Base-by-base conservation (phyloP, 2,888 invertebrate species). In the Euzophera pinguis region DNA sequence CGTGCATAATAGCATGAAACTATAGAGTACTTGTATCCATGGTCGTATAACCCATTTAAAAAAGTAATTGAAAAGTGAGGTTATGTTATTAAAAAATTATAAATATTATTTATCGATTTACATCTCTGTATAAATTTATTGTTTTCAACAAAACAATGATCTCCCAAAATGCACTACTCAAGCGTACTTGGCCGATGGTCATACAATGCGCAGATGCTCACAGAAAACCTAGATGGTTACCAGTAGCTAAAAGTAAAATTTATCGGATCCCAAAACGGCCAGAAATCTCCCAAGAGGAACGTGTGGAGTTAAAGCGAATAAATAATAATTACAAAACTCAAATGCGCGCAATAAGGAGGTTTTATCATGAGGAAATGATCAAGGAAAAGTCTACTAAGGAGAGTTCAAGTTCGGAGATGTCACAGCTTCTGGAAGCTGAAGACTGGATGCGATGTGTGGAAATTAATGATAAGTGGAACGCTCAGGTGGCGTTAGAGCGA, bases 171-270 rank as follows among this genome's bases (percentile, higher is more conserved):
- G 55, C 51, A 1, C 56, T 86, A 14, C 55, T 86, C n/a, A 83
- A 80, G 58, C 73, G 81, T 12, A 66, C 78, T 17, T 69, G 75
- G 62, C 89, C 88, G 3, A 58, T 81, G 35, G 14, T 88, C 0
- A 60, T 80, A 56, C 90, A 89, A 65, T 69, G 65, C 34, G 87
- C 84, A 0, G 73, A 76, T 54, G 83, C 82, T 9, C 88, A 88
- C 54, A 91, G 95, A 62, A 97, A 97, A 79, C 97, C 97, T 0
- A 86, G 93, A 58, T 96, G 96, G 95, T 53, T 96, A 45, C 95
- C 95, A 1, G 92, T 92, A 10, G 97, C 97, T 0, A 96, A 95
- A 84, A 93, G 92, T 62, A 97, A 97, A 89, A 61, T 95, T 47
- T 97, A 92, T 79, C 92, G 93, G 60, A 91, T 97, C 55, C 93